Conservation (phyloP, 2,113 vertebrate species). For the Leiothrix lutea region DNA sequence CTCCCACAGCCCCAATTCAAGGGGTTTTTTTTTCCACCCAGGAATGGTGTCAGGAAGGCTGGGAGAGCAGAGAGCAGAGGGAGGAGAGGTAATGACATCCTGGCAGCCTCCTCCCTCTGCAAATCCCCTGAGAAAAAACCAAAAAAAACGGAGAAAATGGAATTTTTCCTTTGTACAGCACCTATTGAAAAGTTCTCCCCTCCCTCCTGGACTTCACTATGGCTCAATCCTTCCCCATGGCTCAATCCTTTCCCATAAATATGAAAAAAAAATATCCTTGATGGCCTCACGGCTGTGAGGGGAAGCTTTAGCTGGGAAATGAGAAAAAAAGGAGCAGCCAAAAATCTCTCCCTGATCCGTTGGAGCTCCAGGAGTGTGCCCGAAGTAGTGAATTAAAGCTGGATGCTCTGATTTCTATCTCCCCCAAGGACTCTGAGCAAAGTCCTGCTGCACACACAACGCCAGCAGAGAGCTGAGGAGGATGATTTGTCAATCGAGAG, state of each 20-base stretch:
- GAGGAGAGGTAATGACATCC: background rate
- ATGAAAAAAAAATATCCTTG: background rate
- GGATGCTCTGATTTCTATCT: background rate
- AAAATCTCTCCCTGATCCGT: background rate
- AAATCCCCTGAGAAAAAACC: conserved; percentile 57
- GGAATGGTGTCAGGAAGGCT: background rate
- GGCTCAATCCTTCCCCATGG: background rate
- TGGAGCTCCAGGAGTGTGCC: background rate
- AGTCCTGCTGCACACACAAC: background rate
- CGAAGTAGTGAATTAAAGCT: background rate
- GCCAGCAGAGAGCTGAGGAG: background rate
- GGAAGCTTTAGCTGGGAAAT: background rate
- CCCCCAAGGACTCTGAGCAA: background rate
- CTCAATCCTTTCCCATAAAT: background rate
- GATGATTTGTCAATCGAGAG: accelerated
- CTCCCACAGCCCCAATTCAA: background rate
- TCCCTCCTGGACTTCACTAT: background rate
- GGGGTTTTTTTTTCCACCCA: background rate
- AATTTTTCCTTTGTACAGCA: background rate
- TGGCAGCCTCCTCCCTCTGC: background rate
- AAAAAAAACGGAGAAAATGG: background rate
- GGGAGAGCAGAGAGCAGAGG: background rate
- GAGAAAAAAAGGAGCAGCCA: background rate
- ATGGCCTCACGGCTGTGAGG: background rate
- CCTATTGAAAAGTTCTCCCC: background rate